Base-by-base conservation (phyloP, 2,797 vertebrate genomes). In the Poecilia velifera region DNA sequence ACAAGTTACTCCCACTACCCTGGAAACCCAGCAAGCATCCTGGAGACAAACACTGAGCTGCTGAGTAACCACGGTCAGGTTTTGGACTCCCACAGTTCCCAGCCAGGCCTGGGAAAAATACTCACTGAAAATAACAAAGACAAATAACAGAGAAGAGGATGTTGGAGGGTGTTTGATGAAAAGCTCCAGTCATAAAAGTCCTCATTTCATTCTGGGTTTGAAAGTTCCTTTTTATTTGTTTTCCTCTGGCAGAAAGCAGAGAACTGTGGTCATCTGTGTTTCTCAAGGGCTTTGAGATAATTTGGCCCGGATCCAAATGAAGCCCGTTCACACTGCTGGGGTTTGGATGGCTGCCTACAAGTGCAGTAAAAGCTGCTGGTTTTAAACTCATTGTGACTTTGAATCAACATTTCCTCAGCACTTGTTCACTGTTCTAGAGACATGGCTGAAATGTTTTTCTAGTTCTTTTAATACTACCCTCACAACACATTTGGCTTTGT, bases 1-100 rank as follows among this genome's bases (percentile, higher is more conserved):
- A 88, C 88, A 68, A 80, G 82, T 86, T 87, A 82, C 90, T 93
- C 91, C 87, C 85, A 93, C 84, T 90, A 79, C 90, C 91, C 84
- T 93, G 94, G 94, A 92, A 92, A 94, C 92, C 87, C 83, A 86
- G 79, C 84, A 91, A 86, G 90, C 87, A 92, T 95, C 90, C 92
- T 76, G 70, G 90, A 92, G 90, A 91, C 92, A 93, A 94, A 94
- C 90, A 94, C 76, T 74, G 88, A 86, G 78, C 86, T 80, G 80
- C 89, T 85, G 90, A 84, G 87, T 87, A 59, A 70, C 85, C 85
- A 81, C 81, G 79, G 57, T 51, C 31, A 87, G 89, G 76, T 88
- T 84, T 82, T 84, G 81, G 83, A 90, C 88, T 91, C 91, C 89
- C 88, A 89, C 88, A 80, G 84, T 90, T 88, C 83, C 81, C 80